Evolutionary conservation across 2,797 vertebrate genomes (phyloP), one percentile per base, ranked within the genome.

Genomic region (Pelochelys cantorii): DNA sequence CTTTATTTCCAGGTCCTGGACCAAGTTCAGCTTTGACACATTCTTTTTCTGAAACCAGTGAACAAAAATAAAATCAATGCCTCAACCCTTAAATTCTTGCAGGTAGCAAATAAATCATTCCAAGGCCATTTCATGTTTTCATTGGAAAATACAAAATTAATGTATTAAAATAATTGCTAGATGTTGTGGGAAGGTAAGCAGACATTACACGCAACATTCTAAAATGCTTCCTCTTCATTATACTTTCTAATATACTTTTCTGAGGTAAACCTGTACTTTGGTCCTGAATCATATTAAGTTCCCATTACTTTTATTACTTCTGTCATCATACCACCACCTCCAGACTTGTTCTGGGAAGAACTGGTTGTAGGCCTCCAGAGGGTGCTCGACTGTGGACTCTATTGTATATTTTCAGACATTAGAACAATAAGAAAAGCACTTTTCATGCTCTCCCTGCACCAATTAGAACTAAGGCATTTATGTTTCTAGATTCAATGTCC

Each of bases 1-100:
- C 53, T 93, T 88, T 92, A 2, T 17, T 90, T 91, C 68, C 53
- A 79, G 18, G 83, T 84, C 12, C 92, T 92, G 17, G 31, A 29
- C 5, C 62, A 74, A 81, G 59, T 31, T 89, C 31, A 84, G 5
- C 10, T 31, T 3, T 75, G 22, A 65, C 27, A 79, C 3, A 27
- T 22, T 84, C 90, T 93, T 65, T 23, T 80, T 75, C 42, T 90
- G 27, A 18, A 87, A 83, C 56, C 0, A 0, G 65, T 52, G 22
- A 90, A 37, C 13, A 95, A 1, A 83, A 25, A 37, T 79, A 79
- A 87, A 90, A 86, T 42, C 34, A 74, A 53, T 31, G 62, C 31
- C 15, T 65, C 31, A n/a, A 0, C 59, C 17, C 29, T 84, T 90
- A 65, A 87, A 81, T 89, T 89, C n/a, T 85, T 17, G 2, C 4